Base-by-base conservation (phyloP, 2,113 vertebrate species). In the Isichthys henryi region DNA sequence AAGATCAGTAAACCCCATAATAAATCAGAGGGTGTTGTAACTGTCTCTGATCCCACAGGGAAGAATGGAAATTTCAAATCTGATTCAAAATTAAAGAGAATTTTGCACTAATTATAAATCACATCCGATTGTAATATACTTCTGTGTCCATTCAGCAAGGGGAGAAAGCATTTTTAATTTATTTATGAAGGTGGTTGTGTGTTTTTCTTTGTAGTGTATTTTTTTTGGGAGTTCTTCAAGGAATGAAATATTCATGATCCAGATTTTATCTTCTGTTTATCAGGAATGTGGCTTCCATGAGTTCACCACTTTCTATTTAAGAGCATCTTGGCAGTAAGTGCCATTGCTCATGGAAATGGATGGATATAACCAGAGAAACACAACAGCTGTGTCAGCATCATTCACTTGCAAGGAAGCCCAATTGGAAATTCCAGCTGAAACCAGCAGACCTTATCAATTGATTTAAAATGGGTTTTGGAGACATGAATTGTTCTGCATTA, bases 221-320 rank as follows among this genome's bases (percentile, higher is more conserved):
- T 87, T 70, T 23, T 46, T 90, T 86, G 77, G 90, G 39, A 49
- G 74, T 93, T 91, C 90, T 89, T 88, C 74, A 86, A 90, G 87
- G 85, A 92, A 94, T 93, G 35, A 93, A 94, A 94, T 93, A 94
- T 94, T 93, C 89, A 95, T 92, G 89, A 56, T 49, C 88, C 90
- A 91, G 89, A 93, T 94, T 93, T 91, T 90, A 92, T 92, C 90
- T 89, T 66, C 56, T 92, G 83, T 88, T 89, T 91, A 91, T 93
- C 91, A 90, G 90, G 77, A 89, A 31, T 3, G 85, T 19, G 48
- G 89, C 70, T 17, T 48, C 88, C n/a, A 74, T 19, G 62, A 90
- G 74, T 90, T 88, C 3, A 1, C 23, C 2, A 52, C 83, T 58
- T 89, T 90, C 86, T 90, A 77, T 89, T 91, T 56, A 80, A 82